These are phyloP conservation scores for Drosophila histrio DNA, from an alignment of 2,888 invertebrate genomes.

Conservation along the genomic window DNA sequence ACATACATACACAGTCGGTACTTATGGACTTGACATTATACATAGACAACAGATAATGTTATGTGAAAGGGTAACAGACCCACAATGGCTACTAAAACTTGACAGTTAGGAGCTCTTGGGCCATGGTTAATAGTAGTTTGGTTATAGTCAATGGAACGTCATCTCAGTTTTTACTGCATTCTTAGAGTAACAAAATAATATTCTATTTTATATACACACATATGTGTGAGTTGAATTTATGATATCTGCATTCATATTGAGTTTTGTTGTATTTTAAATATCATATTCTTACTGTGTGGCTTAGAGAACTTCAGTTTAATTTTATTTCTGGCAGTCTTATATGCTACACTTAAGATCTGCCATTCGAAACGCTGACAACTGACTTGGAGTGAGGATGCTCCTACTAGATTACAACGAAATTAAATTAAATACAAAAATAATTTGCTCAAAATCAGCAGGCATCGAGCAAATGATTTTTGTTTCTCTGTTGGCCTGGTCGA, in stretches of 20 bases:
- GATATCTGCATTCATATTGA: background rate
- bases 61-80: conserved; percentile 66
- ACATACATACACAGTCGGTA: conserved; percentile 34
- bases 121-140: conserved; percentile 24
- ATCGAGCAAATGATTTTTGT: conserved; percentile 62
- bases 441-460: conserved; percentile 70
- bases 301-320: background rate
- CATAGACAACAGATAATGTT: conserved; percentile 56
- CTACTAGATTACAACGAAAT: conserved; percentile 54
- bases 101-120: conserved; percentile 60
- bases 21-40: conserved; percentile 52
- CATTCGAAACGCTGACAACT: conserved; percentile 3
- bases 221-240: background rate
- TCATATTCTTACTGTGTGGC: background rate
- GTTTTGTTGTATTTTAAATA: background rate
- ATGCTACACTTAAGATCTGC: background rate
- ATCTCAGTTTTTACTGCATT: conserved; percentile 33
- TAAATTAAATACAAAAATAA: conserved; percentile 79
- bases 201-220: background rate
- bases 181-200: conserved; percentile 7
- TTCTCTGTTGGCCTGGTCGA: conserved; percentile 38
- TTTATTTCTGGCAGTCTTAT: background rate
- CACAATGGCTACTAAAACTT: conserved; percentile 67
- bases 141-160: conserved; percentile 14
- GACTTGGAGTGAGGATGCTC: background rate